Conservation (phyloP, 1,140 invertebrate species). For the Drosophila pectinifera region DNA sequence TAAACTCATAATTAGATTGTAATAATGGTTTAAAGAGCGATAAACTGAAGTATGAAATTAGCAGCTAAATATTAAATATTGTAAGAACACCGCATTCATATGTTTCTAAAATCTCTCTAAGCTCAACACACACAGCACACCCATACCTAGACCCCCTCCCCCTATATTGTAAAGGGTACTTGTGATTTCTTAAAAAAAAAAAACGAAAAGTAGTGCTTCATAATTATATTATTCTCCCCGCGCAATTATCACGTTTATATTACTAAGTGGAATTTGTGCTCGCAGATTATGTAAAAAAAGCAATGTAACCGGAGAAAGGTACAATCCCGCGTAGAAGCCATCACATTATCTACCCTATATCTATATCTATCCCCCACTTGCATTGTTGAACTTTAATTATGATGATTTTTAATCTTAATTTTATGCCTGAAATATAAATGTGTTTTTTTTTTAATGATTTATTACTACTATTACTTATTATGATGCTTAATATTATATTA, state of each 20-base stretch:
- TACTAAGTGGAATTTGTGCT: conserved; percentile 61
- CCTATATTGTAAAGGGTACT: conserved; percentile 17
- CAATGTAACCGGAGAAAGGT: conserved; percentile 6
- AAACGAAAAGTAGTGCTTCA: too few species aligned
- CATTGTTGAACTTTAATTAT: conserved; percentile 15
- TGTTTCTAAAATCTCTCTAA: conserved; percentile 36
- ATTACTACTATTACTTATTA: conserved; percentile 47
- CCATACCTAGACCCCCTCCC: not conserved
- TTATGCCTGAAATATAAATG: conserved; percentile 35
- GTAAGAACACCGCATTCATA: conserved; percentile 19
- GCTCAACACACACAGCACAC: conserved; percentile 9
- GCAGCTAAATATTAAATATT: conserved; percentile 49
- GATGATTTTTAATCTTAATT: conserved; percentile 2
- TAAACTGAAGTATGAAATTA: conserved; percentile 75
- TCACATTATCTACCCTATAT: not conserved
- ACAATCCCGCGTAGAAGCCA: not conserved
- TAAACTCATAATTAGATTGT: conserved; percentile 42
- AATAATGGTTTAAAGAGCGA: conserved; percentile 45
- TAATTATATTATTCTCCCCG: too few species aligned
- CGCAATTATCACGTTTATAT: conserved; percentile 13
- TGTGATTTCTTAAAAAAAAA: conserved; percentile 6
- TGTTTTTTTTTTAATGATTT: conserved; percentile 40
- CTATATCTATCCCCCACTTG: not conserved
- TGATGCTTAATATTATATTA: conserved; percentile 38
- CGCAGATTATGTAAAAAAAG: conserved; percentile 23